Base-by-base conservation (phyloP, 2,888 invertebrate species). In the Platycheirus rosarum region DNA sequence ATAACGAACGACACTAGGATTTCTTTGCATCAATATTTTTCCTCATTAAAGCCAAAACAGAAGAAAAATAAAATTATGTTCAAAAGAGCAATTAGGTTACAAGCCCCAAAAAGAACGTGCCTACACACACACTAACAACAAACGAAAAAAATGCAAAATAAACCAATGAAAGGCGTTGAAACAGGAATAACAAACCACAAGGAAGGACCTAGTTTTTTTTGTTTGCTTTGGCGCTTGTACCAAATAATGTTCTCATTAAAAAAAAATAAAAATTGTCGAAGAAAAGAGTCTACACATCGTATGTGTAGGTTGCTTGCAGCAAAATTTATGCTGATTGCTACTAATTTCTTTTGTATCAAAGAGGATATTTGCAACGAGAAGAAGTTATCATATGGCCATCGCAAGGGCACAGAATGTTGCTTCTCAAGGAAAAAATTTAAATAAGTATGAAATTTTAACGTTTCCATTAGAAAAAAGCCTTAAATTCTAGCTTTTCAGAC, bases 281-380 rank as follows among this genome's bases (percentile, higher is more conserved):
- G 62, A 16, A 74, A 57, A 23, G 6, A 35, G 2, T 35, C n/a
- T n/a, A 2, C 35, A 11, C 2, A 55, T 55, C 55, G 29, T 76
- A 16, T 57, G 42, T 63, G 42, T 63, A 55, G 42, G 66, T 46
- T 44, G 32, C 26, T 35, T 60, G 42, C 16, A 42, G 55, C 53
- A 48, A 62, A 78, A 73, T 68, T 78, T 78, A 78, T 78, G 66
- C 74, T 79, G 68, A 79, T 79, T 79, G 73, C 78, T 66, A 66
- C 51, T 73, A 73, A 73, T 78, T 78, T 60, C 77, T 71, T 77
- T 71, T 65, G 42, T 49, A 53, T n/a, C 13, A 13, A 11, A 35
- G n/a, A 23, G 18, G 35, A 77, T 11, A 51, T 63, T 55, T 73
- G 55, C 48, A 29, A 57, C 13, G 16, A 63, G 53, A 6, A 40